A percentile compares a stretch with the other conserved stretches of the same genome.
Evolutionary conservation across 2,797 vertebrate genomes (phyloP).

Genomic region (Perdix hodgsoniae): DNA sequence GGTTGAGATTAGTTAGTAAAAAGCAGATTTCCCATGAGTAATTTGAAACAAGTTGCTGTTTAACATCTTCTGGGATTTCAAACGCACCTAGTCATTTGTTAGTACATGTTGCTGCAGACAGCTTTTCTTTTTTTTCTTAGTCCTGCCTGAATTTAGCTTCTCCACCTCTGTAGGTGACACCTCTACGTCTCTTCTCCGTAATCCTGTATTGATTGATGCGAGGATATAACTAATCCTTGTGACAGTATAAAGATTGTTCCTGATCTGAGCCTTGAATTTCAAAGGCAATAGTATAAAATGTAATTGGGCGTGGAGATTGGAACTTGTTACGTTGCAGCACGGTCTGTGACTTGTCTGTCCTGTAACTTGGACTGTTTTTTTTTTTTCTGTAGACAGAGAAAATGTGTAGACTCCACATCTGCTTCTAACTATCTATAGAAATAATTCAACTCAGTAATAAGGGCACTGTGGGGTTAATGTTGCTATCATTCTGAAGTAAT

Average conservation of each 20-base stretch:
- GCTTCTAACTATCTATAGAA: not conserved
- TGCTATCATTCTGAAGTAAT: not conserved
- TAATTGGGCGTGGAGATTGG: not conserved
- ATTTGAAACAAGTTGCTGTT: not conserved
- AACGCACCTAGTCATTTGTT: too few relatives aligned
- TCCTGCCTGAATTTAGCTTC: not conserved
- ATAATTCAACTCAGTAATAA: too few relatives aligned
- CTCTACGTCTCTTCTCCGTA: rapidly evolving
- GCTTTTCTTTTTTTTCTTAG: not conserved
- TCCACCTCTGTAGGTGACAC: not conserved
- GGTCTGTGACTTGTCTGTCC: not conserved
- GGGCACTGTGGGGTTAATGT: not conserved
- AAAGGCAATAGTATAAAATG: not conserved
- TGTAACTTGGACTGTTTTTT: too few relatives aligned
- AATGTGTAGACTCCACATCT: not conserved
- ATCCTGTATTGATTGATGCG: not conserved
- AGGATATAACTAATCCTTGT: not conserved
- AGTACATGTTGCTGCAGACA: not conserved
- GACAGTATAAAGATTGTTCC: not conserved
- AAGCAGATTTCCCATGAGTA: not conserved
- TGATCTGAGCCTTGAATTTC: not conserved
- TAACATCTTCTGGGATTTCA: not conserved
- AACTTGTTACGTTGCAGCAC: not conserved
- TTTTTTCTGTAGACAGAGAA: not conserved
- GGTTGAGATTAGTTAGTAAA: not conserved